Base-by-base conservation (phyloP, 2,888 invertebrate species). In the Spodoptera littoralis region DNA sequence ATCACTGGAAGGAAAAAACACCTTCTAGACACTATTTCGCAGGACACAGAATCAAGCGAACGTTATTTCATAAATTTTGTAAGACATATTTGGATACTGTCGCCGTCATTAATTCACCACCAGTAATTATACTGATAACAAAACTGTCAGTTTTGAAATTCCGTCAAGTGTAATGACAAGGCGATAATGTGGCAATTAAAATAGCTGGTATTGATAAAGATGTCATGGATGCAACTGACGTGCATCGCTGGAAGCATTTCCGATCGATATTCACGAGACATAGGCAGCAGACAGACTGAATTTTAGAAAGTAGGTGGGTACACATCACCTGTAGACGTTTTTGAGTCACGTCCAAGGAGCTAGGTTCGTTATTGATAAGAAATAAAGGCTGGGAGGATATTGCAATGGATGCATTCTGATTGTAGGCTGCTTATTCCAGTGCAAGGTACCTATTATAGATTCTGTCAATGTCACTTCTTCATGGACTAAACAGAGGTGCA, bases 111-210 rank as follows among this genome's bases (percentile, higher is more conserved):
- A 6, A 22, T 24, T 30, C 11, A 11, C 11, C 11, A 11, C 11
- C 4, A 48, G 11, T 24, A 62, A 67, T 57, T 52, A 55, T 27
- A 27, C 48, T 18, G 63, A 73, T 71, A 71, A 69, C 55, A 41
- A 49, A 41, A 44, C 57, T 52, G 70, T 44, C 52, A 55, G 59
- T 55, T 52, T 64, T 50, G 48, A 53, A 74, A 53, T 18, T 18
- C 18, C 18, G 18, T 18, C 18, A 18, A 42, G 46, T 48, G 60
- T 75, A 67, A 67, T 22, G 51, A 55, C 66, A 51, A 42, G 22
- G 41, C 48, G 76, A 75, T 73, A 71, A 75, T 49, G 44, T 12
- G 42, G 59, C 60, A 63, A 71, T 71, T 76, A 67, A 57, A 75
- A 52, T 60, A 67, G 53, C 54, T 54, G 54, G 54, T 22, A 42